Percentiles rank a stretch among this genome's conserved stretches.
Evolutionary conservation across 35 echinoderm and acorn worm genomes (phyloP).

Genomic region (Patiria miniata): DNA sequence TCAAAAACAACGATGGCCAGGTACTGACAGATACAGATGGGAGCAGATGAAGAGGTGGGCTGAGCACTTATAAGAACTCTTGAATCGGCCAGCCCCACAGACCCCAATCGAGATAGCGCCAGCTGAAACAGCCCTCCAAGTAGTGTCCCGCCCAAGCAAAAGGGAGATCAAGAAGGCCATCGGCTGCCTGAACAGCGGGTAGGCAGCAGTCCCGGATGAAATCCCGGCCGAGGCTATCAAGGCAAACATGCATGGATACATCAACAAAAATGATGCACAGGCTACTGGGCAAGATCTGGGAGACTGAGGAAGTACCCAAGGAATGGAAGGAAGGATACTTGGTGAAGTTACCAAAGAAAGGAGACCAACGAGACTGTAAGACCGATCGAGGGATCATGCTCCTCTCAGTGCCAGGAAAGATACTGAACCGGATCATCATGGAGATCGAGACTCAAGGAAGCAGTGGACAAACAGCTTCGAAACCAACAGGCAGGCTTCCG

Average conservation of each 20-base stretch:
- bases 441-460: not conserved
- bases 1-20: conserved; percentile 13
- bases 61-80: conserved; percentile 7
- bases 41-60: not conserved
- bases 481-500: conserved; percentile 31
- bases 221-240: not conserved
- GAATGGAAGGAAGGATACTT: conserved; percentile 26
- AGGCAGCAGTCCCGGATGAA: not conserved
- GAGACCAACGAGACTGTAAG: not conserved
- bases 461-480: not conserved
- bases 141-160: not conserved
- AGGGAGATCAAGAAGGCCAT: not conserved
- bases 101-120: not conserved
- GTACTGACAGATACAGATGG: not conserved
- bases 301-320: not conserved
- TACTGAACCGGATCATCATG: not conserved
- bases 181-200: not conserved
- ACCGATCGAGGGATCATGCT: conserved; percentile 37
- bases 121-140: not conserved
- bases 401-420: conserved; percentile 33
- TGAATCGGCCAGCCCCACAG: conserved; percentile 4
- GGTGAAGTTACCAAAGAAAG: conserved; percentile 44
- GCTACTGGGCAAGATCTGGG: not conserved
- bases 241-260: not conserved
- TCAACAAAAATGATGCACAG: too few species aligned